Percentiles rank a stretch among this genome's conserved stretches.
Evolutionary conservation across 2,113 vertebrate species (phyloP).

Genomic region (Vidua chalybeata): DNA sequence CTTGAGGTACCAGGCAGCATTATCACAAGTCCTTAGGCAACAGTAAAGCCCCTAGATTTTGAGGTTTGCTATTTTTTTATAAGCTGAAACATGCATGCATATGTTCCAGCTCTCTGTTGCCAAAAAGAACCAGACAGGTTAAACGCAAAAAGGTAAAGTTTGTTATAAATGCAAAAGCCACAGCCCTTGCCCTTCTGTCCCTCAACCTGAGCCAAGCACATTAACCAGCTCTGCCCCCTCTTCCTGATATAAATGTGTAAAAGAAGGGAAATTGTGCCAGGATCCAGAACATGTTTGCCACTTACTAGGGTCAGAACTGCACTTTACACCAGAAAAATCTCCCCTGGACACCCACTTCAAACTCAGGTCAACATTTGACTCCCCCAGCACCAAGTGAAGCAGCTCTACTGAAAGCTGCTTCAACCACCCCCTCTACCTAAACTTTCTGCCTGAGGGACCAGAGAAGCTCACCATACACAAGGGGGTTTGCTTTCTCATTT

Average conservation of each 20-base stretch:
- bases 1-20: neutral
- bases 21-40: neutral
- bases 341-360: neutral
- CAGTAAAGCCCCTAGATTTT: neutral
- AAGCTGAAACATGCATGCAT: neutral
- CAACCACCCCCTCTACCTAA: no score
- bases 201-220: accelerated
- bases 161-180: neutral
- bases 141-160: neutral
- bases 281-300: neutral
- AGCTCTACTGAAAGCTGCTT: neutral
- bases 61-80: neutral
- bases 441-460: accelerated
- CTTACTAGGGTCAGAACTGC: neutral
- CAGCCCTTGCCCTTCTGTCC: neutral
- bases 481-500: neutral
- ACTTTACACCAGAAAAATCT: neutral
- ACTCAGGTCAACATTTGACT: neutral
- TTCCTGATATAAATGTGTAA: accelerated
- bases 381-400: neutral
- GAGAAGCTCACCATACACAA: neutral
- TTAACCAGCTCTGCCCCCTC: neutral
- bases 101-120: neutral
- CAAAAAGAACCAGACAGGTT: neutral
- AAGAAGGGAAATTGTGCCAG: neutral